These are phyloP conservation scores for Zophobas atratus DNA, from an alignment of 1,140 invertebrate genomes.

Conservation along the genomic window DNA sequence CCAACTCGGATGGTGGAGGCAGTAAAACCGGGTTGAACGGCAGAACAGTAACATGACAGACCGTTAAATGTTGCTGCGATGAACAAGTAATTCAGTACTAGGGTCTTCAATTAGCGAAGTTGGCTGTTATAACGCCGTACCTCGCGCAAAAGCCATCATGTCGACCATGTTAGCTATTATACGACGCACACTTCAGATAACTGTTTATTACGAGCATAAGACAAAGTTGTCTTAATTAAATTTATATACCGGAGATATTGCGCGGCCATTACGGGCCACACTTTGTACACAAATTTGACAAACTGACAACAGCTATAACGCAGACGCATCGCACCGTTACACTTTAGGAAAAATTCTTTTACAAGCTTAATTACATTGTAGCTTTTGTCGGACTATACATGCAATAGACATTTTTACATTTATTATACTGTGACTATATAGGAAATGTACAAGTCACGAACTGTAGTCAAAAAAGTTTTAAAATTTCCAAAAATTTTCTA, in stretches of 20 bases:
- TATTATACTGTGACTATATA: no score
- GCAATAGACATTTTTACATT: no score
- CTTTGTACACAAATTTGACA: slow-evolving; percentile 43
- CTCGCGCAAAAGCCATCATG: slow-evolving; percentile 52
- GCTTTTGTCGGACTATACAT: no score
- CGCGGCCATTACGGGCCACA: slow-evolving; percentile 21
- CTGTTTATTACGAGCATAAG: slow-evolving; percentile 53
- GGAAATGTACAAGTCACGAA: no score
- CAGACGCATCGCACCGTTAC: neutral
- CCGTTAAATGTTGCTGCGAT: slow-evolving; percentile 62
- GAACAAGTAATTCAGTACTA: slow-evolving; percentile 62
- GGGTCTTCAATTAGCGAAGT: slow-evolving; percentile 62
- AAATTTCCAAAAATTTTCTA: no score
- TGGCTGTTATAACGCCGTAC: slow-evolving; percentile 59
- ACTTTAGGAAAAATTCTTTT: no score
- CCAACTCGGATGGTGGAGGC: slow-evolving; percentile 50
- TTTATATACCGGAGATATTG: slow-evolving; percentile 45
- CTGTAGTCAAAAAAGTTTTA: no score
- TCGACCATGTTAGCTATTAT: slow-evolving; percentile 53
- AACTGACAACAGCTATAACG: neutral
- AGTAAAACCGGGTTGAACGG: slow-evolving; percentile 57
- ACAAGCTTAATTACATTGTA: no score
- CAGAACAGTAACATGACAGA: slow-evolving; percentile 60
- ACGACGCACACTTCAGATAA: slow-evolving; percentile 54
- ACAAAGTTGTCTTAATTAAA: slow-evolving; percentile 54